Evolutionary conservation across 2,113 vertebrate species (phyloP).

Genomic region (Isichthys henryi): DNA sequence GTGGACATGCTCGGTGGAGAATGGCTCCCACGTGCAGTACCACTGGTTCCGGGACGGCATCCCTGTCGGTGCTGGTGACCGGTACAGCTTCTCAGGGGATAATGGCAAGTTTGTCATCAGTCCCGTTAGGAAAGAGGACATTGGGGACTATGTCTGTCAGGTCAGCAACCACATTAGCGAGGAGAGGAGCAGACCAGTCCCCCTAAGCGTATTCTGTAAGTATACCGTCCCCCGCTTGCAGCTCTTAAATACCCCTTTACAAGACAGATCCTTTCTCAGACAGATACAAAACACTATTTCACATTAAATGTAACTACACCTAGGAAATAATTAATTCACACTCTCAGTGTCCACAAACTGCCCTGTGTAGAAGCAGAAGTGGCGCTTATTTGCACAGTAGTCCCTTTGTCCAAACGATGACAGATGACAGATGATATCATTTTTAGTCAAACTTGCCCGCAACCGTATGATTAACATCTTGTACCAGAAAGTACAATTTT

Average conservation of each 20-base stretch:
- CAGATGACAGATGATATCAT: conserved; percentile 15
- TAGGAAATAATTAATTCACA: background rate
- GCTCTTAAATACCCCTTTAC: background rate
- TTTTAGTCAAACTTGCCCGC: background rate
- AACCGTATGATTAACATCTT: background rate
- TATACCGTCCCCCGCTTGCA: conserved; percentile 6
- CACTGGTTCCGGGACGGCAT: conserved; percentile 53
- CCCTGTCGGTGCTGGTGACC: conserved; percentile 28
- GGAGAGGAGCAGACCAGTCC: conserved; percentile 33
- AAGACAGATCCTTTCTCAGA: background rate
- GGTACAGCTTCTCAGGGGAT: conserved; percentile 48
- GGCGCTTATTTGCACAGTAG: conserved; percentile 49
- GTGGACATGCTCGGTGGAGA: conserved; percentile 54
- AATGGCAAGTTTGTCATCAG: conserved; percentile 48
- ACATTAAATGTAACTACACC: background rate
- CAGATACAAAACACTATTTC: background rate
- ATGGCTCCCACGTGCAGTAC: conserved; percentile 54
- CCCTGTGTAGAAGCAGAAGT: conserved; percentile 1
- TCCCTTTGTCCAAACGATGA: conserved; percentile 21
- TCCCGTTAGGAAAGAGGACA: conserved; percentile 61
- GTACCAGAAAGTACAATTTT: background rate
- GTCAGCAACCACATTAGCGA: conserved; percentile 54
- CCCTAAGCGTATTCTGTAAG: conserved; percentile 65
- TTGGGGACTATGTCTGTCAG: conserved; percentile 55
- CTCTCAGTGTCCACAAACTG: background rate